Base-by-base conservation (phyloP, 2,797 vertebrate species). In the Brotula barbata region DNA sequence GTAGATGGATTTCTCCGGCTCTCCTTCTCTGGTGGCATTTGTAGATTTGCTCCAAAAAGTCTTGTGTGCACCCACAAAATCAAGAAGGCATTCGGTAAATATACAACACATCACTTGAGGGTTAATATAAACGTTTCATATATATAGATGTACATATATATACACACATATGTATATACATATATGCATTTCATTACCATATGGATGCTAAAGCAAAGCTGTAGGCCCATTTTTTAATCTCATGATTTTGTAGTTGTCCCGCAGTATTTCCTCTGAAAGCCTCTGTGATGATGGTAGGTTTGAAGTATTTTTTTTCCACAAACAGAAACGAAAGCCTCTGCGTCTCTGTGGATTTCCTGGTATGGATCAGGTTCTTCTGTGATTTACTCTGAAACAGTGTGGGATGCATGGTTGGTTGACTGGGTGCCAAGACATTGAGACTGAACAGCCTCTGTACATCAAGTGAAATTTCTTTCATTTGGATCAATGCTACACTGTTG, bases 321-420 rank as follows among this genome's bases (percentile, higher is more conserved):
- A 79, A 79, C 50, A 68, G 61, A 51, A 79, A 61, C 58, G 71
- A 76, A 77, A 83, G 78, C 83, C 78, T 85, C 82, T 85, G 78
- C 79, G 85, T 84, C 81, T 87, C 83, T 62, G 73, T 83, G 72
- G 77, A 80, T 82, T 84, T 88, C 64, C 80, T 78, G 73, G 62
- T 82, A 80, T 77, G 73, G 77, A 80, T 84, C 78, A 68, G 58
- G 37, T 79, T 73, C 54, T 74, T 75, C 70, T 85, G 78, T 83
- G 83, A 83, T 87, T 87, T 85, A 87, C 83, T 84, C 74, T 65
- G 70, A 73, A 83, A 85, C 77, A 68, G 62, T 83, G 80, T 87
- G 79, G 83, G 83, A 33, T 75, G 83, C 53, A 66, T 62, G 50
- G 71, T 78, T 88, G 54, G 78, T 82, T 85, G 85, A 85, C 81